Base-by-base conservation (phyloP, 2,797 vertebrate genomes). In the Loris lydekkerianus region DNA sequence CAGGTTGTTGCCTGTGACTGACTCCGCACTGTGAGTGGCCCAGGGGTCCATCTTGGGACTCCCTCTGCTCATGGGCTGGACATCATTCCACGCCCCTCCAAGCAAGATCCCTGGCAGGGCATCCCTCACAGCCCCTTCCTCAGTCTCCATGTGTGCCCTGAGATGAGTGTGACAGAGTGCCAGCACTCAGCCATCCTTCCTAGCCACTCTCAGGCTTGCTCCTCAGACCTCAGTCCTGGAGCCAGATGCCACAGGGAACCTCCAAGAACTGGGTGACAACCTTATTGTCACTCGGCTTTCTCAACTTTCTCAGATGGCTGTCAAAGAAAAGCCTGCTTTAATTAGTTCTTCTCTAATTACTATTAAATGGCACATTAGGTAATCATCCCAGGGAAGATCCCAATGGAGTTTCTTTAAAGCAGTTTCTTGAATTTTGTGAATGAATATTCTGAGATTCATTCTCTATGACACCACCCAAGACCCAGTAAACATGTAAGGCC, bases 401-500 rank as follows among this genome's bases (percentile, higher is more conserved):
- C 61, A 46, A 34, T 5, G 29, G 86, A 81, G 95, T 43, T 85
- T 78, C 18, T 75, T 72, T 85, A 86, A 83, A 72, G 61, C 17
- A 0, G 29, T 15, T 46, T 13, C 72, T 77, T 49, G 72, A 37
- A 91, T 78, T 40, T 84, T 86, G 49, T 93, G 70, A 93, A 40
- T 84, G 83, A 81, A 61, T 15, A 3, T 15, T 46, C 0, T 0
- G 63, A 3, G 27, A 53, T n/a, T 49, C 77, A 1, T 25, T 13
- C 91, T 82, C 73, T 21, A 0, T 1, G 10, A 1, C n/a, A 1
- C 37, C 65, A 29, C 40, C 3, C 20, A 0, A 76, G 76, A 37
- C 89, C 75, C 8, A 0, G 17, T 27, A 5, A 27, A 17, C 58
- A 10, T 0, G 3, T 0, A 2, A 8, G 13, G 4, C 37, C 3